Conservation (phyloP, 2,113 vertebrate genomes). For the Charina bottae region DNA sequence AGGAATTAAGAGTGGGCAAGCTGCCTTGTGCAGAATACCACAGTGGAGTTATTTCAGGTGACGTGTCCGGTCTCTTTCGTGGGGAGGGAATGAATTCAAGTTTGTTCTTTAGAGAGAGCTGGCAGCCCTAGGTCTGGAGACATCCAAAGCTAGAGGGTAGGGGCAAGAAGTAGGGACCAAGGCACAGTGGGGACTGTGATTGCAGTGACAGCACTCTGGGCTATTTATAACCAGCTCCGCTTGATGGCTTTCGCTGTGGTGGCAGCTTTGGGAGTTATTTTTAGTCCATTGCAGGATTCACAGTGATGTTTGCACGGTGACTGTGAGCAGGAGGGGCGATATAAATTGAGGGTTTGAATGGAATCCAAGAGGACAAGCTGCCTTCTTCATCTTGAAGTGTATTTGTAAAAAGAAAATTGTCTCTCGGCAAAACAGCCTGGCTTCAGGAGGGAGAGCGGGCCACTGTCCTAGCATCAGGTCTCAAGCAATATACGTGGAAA, state of each 20-base stretch:
- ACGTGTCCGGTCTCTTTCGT: not conserved
- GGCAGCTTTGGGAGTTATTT: conserved; percentile 64
- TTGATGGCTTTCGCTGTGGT: conserved; percentile 43
- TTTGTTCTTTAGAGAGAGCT: conserved; percentile 9
- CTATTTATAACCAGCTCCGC: conserved; percentile 51
- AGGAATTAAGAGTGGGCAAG: not conserved
- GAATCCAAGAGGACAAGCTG: not conserved
- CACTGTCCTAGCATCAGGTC: not conserved
- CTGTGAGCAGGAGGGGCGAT: conserved; percentile 6
- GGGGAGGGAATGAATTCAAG: not conserved
- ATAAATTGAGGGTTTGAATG: conserved; percentile 34
- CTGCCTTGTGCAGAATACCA: not conserved
- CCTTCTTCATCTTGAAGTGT: conserved; percentile 25
- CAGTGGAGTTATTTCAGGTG: conserved; percentile 22
- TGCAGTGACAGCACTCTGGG: not conserved
- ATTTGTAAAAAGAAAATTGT: not conserved
- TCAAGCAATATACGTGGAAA: not conserved
- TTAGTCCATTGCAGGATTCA: conserved; percentile 63
- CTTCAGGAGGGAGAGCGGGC: not conserved
- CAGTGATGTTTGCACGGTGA: conserved; percentile 28
- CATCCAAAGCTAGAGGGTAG: fast-evolving
- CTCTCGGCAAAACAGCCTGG: not conserved
- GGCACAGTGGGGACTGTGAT: not conserved
- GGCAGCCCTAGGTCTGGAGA: not conserved
- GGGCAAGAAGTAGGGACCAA: conserved; percentile 12